These are phyloP conservation scores for Dasypus novemcinctus DNA, from an alignment of 2,113 vertebrate species.

Conservation along the genomic window DNA sequence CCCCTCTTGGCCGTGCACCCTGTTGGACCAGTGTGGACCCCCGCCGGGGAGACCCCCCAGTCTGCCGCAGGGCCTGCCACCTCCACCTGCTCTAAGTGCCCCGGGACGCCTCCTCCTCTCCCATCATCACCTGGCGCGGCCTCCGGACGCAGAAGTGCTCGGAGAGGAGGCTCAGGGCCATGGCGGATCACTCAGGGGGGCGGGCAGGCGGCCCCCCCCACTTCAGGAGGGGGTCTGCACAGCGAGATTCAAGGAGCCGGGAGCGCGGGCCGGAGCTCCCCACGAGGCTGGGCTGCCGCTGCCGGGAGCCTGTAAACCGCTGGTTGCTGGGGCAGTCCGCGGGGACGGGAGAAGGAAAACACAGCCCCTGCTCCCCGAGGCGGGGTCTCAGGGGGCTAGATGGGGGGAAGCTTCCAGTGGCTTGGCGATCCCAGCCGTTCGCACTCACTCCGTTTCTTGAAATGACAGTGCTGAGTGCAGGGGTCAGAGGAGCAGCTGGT, in stretches of 20 bases:
- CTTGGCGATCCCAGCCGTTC: background rate
- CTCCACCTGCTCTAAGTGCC: background rate
- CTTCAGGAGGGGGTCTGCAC: background rate
- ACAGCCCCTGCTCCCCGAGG: background rate
- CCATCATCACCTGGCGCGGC: slow-evolving; percentile 46
- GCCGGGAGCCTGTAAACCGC: background rate
- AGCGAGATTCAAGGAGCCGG: accelerated
- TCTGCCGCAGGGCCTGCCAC: background rate
- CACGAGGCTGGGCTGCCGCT: background rate
- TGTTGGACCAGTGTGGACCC: background rate
- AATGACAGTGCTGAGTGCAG: background rate
- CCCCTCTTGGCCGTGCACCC: too few relatives aligned
- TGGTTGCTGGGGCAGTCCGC: background rate
- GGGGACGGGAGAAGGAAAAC: background rate
- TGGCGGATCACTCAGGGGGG: background rate
- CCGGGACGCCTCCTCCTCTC: background rate
- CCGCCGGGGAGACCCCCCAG: accelerated
- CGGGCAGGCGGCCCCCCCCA: background rate
- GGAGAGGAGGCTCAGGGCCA: slow-evolving; percentile 41
- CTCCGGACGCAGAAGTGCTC: slow-evolving; percentile 48
- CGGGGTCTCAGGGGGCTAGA: background rate
- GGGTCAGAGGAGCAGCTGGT: background rate
- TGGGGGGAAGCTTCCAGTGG: background rate
- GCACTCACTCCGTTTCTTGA: background rate
- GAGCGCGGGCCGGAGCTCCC: background rate